Evolutionary conservation across 1,140 invertebrate genomes (phyloP).

Genomic region (Oreohelix idahoensis): DNA sequence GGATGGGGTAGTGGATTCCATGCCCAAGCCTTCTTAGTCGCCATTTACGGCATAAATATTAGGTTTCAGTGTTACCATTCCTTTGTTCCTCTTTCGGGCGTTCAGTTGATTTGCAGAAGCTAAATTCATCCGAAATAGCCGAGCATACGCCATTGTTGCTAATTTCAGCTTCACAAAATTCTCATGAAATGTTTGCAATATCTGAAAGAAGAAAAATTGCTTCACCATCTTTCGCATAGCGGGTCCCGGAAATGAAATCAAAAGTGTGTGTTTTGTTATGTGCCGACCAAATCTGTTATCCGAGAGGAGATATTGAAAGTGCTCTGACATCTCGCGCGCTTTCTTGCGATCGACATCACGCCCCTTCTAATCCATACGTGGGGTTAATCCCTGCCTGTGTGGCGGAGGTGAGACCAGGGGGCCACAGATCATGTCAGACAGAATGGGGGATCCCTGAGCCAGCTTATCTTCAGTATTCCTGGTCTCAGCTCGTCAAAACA

Average conservation of each 20-base stretch:
- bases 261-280: neutral
- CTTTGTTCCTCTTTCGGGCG: no score
- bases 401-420: neutral
- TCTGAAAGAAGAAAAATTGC: no score
- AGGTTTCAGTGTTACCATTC: no score
- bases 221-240: neutral
- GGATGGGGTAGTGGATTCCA: no score
- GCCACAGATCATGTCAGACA: constrained; percentile 21
- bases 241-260: neutral
- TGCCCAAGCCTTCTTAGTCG: no score
- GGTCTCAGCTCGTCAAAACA: neutral
- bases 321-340: neutral
- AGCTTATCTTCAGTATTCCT: constrained; percentile 9
- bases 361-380: neutral
- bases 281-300: neutral
- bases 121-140: no score
- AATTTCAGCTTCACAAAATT: no score
- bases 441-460: neutral
- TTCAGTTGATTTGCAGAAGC: no score
- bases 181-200: no score
- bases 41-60: no score
- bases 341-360: constrained; percentile 7
- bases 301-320: neutral
- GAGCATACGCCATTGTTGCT: no score
- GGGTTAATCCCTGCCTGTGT: constrained; percentile 4